These are phyloP conservation scores for Aspidiotus rigidus DNA, from an alignment of 2,888 invertebrate genomes.

Conservation along the genomic window DNA sequence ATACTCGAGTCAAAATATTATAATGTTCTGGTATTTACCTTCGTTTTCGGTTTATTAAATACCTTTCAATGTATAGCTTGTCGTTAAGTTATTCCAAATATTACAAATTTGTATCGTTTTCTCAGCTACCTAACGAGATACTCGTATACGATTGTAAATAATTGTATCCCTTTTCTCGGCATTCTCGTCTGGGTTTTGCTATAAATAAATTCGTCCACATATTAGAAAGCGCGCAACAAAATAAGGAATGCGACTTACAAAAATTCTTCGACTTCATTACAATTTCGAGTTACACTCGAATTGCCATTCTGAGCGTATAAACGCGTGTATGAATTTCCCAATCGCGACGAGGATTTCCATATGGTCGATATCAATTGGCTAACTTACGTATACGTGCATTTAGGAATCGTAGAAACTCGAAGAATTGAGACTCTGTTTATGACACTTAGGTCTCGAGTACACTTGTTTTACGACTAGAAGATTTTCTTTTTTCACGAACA, in stretches of 20 bases:
- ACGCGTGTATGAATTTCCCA: too few relatives aligned
- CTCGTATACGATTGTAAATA: neutral
- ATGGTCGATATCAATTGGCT: too few relatives aligned
- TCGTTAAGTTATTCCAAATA: conserved; percentile 22
- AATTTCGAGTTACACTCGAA: too few relatives aligned
- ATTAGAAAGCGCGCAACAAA: neutral
- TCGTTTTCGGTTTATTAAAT: conserved; percentile 2
- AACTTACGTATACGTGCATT: too few relatives aligned
- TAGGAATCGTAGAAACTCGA: too few relatives aligned
- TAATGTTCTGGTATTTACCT: neutral
- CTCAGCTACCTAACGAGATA: conserved; percentile 14
- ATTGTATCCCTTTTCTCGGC: neutral
- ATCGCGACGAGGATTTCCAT: too few relatives aligned
- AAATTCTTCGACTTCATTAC: neutral
- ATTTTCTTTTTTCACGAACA: too few relatives aligned
- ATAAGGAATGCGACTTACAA: neutral
- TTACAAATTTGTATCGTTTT: conserved; percentile 31
- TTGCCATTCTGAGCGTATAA: too few relatives aligned
- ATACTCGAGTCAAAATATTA: neutral
- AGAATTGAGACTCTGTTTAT: too few relatives aligned
- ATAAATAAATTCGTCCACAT: neutral
- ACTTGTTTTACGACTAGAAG: too few relatives aligned
- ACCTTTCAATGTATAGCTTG: neutral
- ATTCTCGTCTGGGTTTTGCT: neutral
- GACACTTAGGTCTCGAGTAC: too few relatives aligned